phyloP scores from a whole-genome alignment of 2,888 invertebrate genomes.

The Melieria crassipennis region DNA sequence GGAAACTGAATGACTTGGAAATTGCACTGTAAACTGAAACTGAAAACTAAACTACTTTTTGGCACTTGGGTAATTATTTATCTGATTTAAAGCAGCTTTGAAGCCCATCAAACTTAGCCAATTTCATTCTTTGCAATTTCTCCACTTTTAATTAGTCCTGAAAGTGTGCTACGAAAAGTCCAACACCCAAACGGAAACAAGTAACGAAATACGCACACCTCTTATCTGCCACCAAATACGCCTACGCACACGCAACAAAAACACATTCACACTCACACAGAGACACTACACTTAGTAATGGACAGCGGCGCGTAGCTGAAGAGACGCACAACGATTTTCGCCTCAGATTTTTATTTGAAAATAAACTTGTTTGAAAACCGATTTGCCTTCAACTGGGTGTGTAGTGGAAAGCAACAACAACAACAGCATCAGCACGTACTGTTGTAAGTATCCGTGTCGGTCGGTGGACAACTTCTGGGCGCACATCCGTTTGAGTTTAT shows the following conservation, averaged over 20 bases:
- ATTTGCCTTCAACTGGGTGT: neutral
- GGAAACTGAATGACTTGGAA: too few relatives aligned
- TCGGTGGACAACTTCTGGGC: constrained; percentile 21
- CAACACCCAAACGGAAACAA: neutral
- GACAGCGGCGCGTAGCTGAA: neutral
- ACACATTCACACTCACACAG: neutral
- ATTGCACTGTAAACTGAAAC: too few relatives aligned
- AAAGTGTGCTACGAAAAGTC: neutral
- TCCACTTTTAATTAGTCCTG: too few relatives aligned
- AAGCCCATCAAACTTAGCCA: too few relatives aligned
- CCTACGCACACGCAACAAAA: neutral
- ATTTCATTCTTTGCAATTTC: too few relatives aligned
- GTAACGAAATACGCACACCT: too few relatives aligned
- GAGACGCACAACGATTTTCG: neutral
- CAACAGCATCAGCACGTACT: neutral
- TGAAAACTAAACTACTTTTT: too few relatives aligned
- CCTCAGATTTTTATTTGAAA: constrained; percentile 4
- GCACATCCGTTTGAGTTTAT: constrained; percentile 11
- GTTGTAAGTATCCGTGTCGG: neutral
- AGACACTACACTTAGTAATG: neutral
- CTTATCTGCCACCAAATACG: too few relatives aligned
- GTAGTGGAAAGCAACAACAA: neutral
- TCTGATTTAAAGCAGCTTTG: too few relatives aligned
- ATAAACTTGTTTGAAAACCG: constrained; percentile 26
- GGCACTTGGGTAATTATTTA: too few relatives aligned